Conservation (phyloP, 2,113 vertebrate genomes). For the Prionailurus bengalensis region DNA sequence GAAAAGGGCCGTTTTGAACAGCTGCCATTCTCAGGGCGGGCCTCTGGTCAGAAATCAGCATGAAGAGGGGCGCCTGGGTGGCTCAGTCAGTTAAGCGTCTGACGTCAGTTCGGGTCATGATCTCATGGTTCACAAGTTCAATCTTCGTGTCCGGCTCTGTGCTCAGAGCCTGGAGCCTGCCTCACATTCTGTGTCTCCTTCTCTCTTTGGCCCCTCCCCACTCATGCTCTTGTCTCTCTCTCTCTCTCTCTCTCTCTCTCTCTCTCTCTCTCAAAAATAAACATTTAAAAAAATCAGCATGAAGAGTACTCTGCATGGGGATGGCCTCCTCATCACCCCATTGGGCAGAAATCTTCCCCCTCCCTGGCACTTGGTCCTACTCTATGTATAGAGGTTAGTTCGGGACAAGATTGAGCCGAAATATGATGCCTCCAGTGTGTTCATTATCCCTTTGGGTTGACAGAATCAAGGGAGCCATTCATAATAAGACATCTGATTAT, state of each 20-base stretch:
- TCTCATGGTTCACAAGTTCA: too few species aligned
- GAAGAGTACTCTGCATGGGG: background rate
- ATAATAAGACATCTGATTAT: background rate
- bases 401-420: background rate
- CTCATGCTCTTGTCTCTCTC: too few species aligned
- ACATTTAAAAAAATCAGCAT: background rate
- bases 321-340: background rate
- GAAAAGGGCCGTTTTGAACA: background rate
- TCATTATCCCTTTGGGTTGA: background rate
- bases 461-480: background rate
- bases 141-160: too few species aligned
- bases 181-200: too few species aligned
- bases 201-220: too few species aligned
- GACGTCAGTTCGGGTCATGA: too few species aligned
- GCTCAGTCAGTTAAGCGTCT: too few species aligned
- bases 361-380: background rate
- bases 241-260: too few species aligned
- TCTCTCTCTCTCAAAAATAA: too few species aligned
- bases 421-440: background rate
- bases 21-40: background rate
- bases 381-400: background rate
- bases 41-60: background rate
- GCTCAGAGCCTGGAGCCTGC: too few species aligned
- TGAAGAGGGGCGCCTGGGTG: background rate
- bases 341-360: background rate